Percentiles rank a stretch among this genome's conserved stretches.
Conservation (phyloP, 2,888 invertebrate genomes). For the Cosmorhoe ocellata region DNA sequence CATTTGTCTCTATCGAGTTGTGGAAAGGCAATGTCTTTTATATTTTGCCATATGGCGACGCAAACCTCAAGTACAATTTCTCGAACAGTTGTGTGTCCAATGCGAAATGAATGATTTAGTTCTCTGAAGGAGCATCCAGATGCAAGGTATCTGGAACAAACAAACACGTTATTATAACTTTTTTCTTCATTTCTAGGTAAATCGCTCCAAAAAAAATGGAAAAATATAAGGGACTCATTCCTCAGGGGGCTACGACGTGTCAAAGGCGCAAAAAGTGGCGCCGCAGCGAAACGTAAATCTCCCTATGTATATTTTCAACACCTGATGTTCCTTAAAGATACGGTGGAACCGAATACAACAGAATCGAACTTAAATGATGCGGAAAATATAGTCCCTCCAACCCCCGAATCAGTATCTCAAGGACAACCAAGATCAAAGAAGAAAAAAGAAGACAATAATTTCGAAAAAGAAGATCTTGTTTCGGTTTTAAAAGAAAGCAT, state of each 20-base stretch:
- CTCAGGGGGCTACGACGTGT: too few relatives aligned
- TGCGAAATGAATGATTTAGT: constrained; percentile 35
- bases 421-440: constrained; percentile 19
- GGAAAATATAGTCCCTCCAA: constrained; percentile 23
- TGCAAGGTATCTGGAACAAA: constrained; percentile 41
- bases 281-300: constrained; percentile 35
- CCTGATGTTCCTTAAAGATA: too few relatives aligned
- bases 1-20: constrained; percentile 36
- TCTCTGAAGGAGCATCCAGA: constrained; percentile 39
- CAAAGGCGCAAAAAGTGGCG: constrained; percentile 33
- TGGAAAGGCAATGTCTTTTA: constrained; percentile 30
- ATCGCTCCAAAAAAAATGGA: constrained; percentile 41
- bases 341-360: constrained; percentile 3
- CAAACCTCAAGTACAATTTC: constrained; percentile 40
- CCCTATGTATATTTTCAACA: constrained; percentile 31
- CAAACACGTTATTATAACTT: constrained; percentile 13
- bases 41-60: constrained; percentile 35
- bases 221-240: constrained; percentile 34
- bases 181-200: constrained; percentile 38
- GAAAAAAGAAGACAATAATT: too few relatives aligned
- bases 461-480: constrained; percentile 25
- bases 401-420: constrained; percentile 27
- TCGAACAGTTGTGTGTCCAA: constrained; percentile 38
- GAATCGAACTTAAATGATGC: constrained; percentile 17
- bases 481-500: constrained; percentile 23